These are phyloP conservation scores for Norana najaformis DNA, from an alignment of 2,888 invertebrate genomes.

Conservation along the genomic window DNA sequence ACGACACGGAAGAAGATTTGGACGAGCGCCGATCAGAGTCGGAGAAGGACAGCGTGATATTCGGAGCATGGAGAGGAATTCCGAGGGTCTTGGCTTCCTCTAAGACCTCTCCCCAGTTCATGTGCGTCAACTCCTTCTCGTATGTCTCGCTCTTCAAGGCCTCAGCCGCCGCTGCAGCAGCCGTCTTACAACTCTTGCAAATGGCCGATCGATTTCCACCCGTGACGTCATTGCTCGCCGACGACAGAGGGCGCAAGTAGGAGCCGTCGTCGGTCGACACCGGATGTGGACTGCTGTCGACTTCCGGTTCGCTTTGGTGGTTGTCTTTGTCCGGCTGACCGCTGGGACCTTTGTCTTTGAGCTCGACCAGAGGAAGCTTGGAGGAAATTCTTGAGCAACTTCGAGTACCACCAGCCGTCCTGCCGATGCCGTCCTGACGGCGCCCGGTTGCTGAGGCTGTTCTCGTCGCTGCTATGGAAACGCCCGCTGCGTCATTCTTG, in stretches of 20 bases:
- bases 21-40: neutral
- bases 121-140: slow-evolving; percentile 40
- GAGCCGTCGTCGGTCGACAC: slow-evolving; percentile 21
- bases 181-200: neutral
- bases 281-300: neutral
- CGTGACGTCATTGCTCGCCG: neutral
- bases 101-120: slow-evolving; percentile 45
- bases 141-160: neutral
- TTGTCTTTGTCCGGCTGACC: neutral
- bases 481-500: neutral
- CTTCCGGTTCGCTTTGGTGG: slow-evolving; percentile 10
- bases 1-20: neutral
- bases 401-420: neutral
- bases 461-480: neutral
- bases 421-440: neutral
- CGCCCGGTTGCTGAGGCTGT: neutral
- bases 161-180: neutral
- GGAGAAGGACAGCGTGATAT: neutral
- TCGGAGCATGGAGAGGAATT: slow-evolving; percentile 40
- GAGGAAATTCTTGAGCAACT: neutral
- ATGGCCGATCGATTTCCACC: slow-evolving; percentile 18
- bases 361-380: neutral
- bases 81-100: slow-evolving; percentile 42
- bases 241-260: slow-evolving; percentile 30
- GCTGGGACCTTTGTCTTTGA: neutral